These are phyloP conservation scores for Thalassaphorura encarpata DNA, from an alignment of 1,140 invertebrate genomes.

Conservation along the genomic window DNA sequence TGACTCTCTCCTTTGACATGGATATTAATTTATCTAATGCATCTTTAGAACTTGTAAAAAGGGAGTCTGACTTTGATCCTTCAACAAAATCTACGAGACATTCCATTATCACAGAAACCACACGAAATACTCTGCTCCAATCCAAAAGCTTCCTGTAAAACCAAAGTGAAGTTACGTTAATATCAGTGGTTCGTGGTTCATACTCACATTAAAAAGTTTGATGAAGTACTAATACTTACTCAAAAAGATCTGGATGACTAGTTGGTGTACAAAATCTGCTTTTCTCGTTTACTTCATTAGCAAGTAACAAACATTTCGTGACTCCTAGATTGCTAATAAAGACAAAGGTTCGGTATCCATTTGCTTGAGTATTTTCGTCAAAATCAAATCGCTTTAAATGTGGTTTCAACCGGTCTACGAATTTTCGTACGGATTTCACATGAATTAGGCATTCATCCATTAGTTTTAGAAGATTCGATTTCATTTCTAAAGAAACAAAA, in stretches of 20 bases:
- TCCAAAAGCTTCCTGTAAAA: slow-evolving; percentile 25
- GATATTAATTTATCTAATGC: slow-evolving; percentile 26
- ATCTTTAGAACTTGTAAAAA: slow-evolving; percentile 23
- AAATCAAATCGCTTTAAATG: slow-evolving; percentile 27
- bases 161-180: neutral
- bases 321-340: slow-evolving; percentile 15
- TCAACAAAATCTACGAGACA: slow-evolving; percentile 25
- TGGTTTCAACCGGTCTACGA: slow-evolving; percentile 23
- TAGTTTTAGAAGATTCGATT: slow-evolving; percentile 14
- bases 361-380: slow-evolving; percentile 25
- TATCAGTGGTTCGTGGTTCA: no score
- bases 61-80: slow-evolving; percentile 16
- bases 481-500: slow-evolving; percentile 16
- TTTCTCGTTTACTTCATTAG: slow-evolving; percentile 24
- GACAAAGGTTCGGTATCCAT: slow-evolving; percentile 29
- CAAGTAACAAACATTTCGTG: slow-evolving; percentile 25
- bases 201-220: neutral
- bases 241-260: slow-evolving; percentile 19
- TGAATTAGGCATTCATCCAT: slow-evolving; percentile 20
- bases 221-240: slow-evolving; percentile 16
- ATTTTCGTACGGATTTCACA: slow-evolving; percentile 14
- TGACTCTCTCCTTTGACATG: slow-evolving; percentile 25
- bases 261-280: slow-evolving; percentile 18
- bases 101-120: slow-evolving; percentile 19
- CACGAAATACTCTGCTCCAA: slow-evolving; percentile 28